Evolutionary conservation across 2,113 vertebrate species (phyloP).

Genomic region (Oxygymnocypris stewartii): DNA sequence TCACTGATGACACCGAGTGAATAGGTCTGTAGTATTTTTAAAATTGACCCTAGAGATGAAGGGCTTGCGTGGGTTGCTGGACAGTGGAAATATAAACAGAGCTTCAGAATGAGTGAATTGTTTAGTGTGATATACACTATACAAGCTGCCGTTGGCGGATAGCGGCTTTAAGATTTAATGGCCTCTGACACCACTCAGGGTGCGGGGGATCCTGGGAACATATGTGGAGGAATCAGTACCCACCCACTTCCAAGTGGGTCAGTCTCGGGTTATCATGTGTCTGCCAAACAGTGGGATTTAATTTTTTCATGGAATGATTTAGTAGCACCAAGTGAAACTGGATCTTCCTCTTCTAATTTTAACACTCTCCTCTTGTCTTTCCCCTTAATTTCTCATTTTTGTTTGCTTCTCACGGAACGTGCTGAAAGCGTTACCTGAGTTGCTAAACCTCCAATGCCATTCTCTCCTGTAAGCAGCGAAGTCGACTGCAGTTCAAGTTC

Average conservation of each 20-base stretch:
- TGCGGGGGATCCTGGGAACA: constrained; percentile 56
- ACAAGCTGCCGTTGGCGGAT: constrained; percentile 53
- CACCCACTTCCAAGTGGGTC: constrained; percentile 31
- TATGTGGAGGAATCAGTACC: constrained; percentile 52
- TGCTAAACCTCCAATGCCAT: neutral
- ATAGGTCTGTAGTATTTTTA: constrained; percentile 41
- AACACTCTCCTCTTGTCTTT: neutral
- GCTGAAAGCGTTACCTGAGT: constrained; percentile 21
- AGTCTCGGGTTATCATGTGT: neutral
- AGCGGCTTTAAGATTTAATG: constrained; percentile 59
- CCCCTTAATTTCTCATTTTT: neutral
- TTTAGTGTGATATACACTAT: constrained; percentile 56
- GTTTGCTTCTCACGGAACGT: neutral
- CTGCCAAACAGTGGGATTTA: neutral
- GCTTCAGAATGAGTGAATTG: constrained; percentile 54
- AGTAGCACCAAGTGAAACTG: neutral
- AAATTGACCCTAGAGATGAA: constrained; percentile 29
- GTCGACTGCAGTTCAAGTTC: constrained; percentile 60
- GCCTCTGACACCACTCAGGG: constrained; percentile 54
- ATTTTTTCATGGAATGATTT: constrained; percentile 4
- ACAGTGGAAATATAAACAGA: constrained; percentile 50
- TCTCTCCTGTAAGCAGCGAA: constrained; percentile 19
- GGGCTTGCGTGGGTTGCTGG: constrained; percentile 49
- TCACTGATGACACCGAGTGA: constrained; percentile 40
- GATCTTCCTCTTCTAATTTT: constrained; percentile 30